Base-by-base conservation (phyloP, 1,140 invertebrate species). In the Conus betulinus region DNA sequence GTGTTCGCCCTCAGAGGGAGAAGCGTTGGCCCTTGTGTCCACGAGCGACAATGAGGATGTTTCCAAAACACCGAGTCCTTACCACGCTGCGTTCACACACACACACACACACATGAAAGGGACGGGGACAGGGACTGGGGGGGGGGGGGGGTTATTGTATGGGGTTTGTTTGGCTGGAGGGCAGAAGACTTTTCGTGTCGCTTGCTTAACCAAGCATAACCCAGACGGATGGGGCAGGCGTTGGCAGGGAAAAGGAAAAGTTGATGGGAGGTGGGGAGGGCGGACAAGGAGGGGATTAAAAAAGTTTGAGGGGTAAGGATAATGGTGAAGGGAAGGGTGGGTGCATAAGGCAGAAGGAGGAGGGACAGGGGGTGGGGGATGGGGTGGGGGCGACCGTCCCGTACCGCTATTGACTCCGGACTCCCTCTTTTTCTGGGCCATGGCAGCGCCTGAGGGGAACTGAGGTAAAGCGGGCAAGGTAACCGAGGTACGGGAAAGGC, bases 181-280 rank as follows among this genome's bases (percentile, higher is more conserved):
- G 23, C 15, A 71, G 67, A 71, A 23, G 67, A 71, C 67, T 71
- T 71, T 23, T 71, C 17, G 23, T 71, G 67, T 71, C 67, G 67
- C 67, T 71, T 71, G 67, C 67, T 71, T 71, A 71, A n/a, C 67
- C 67, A 71, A 71, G 67, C 67, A 71, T 71, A n/a, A 71, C 67
- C 8, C 67, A 71, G 67, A 60, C 57, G 57, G 57, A 60, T 60
- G 57, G 57, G 57, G 8, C 15, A 11, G 57, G 15, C 8, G 57
- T 60, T 11, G 57, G 57, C 8, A 15, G 57, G 57, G 57, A 71
- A 17, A 20, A 5, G 67, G 67, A 71, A 20, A 20, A 20, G 20
- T 3, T 71, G 13, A 6, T 71, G 67, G 67, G 67, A 20, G 67
- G 67, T 23, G 67, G 67, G 67, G 67, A n/a, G 23, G 67, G 67